Percentiles rank a stretch among this genome's conserved stretches.
phyloP scores from a whole-genome alignment of 2,888 invertebrate genomes.

The Ptilodon capucinus region DNA sequence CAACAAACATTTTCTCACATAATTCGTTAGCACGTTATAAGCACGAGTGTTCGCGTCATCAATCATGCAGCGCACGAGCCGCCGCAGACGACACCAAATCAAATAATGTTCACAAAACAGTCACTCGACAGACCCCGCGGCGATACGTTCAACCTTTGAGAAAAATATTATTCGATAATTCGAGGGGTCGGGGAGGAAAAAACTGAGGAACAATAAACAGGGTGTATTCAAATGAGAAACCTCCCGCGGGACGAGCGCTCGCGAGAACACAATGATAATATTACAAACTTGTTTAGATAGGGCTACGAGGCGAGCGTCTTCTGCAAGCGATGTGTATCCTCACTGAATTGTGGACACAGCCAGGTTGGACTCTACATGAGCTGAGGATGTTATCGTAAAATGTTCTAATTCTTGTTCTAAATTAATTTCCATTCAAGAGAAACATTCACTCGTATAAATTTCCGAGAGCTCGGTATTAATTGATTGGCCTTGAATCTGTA shows the following conservation, averaged over 20 bases:
- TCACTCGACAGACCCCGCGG: conserved; percentile 56
- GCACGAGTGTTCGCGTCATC: conserved; percentile 27
- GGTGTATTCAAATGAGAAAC: conserved; percentile 75
- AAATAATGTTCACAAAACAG: conserved; percentile 53
- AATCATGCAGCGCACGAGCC: conserved; percentile 13
- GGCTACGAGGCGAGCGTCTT: conserved; percentile 45
- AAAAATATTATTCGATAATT: conserved; percentile 73
- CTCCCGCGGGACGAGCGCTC: conserved; percentile 40
- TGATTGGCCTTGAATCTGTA: too few species aligned
- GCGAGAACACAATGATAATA: conserved; percentile 75
- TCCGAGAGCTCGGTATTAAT: too few species aligned
- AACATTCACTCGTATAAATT: too few species aligned
- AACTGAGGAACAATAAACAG: conserved; percentile 72
- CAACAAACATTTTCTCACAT: conserved; percentile 10
- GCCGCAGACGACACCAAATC: conserved; percentile 45
- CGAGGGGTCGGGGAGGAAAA: conserved; percentile 48
- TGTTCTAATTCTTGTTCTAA: too few species aligned
- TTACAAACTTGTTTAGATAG: conserved; percentile 74
- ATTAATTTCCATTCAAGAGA: too few species aligned
- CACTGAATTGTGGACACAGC: too few species aligned
- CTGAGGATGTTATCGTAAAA: too few species aligned
- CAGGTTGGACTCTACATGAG: too few species aligned
- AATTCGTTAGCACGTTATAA: conserved; percentile 34
- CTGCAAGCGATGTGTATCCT: too few species aligned
- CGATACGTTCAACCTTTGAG: conserved; percentile 61